Evolutionary conservation across 2,113 vertebrate genomes (phyloP), one percentile per base, ranked within the genome.

Genomic region (Noturus placidus): DNA sequence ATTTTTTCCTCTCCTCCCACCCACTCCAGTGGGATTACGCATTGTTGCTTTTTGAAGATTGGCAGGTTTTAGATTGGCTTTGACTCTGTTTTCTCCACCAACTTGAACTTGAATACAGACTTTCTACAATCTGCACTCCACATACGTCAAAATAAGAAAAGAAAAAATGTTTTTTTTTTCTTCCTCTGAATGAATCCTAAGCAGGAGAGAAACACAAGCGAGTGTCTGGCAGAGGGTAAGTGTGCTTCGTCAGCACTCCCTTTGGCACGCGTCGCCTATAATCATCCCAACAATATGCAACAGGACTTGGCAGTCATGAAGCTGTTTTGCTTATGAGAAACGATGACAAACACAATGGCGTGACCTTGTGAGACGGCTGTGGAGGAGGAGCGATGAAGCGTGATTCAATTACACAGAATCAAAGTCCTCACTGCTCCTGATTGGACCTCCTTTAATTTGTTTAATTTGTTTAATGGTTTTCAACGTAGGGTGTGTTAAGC

Each of bases 241-340:
- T 52, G n/a, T 5, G 87, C 50, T 80, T 83, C 50, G 63, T 88
- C 87, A 86, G 69, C 79, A 56, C 30, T 70, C 35, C 25, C 56
- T 42, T 83, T 90, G 89, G 87, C 89, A 84, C 57, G 5, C 33
- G 25, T 59, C 35, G 35, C 27, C 52, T 19, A 30, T 54, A 59
- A 86, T 86, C 89, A 76, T 86, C 79, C 59, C 78, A 67, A 90
- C 87, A 88, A 85, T 88, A 88, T 90, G 87, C 82, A 82, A 42
- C 80, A 42, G 63, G 80, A 84, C 78, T 84, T 88, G 85, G 87
- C 87, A 87, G 87, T 82, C 38, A 52, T 9, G 56, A 22, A 74
- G 79, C 76, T 85, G 89, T 87, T 88, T 87, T 83, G 76, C 82
- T 59, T 50, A 52, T 72, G 57, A 86, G 87, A 86, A 74, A 61